Conservation (phyloP, 64 coral and sea anemone genomes). For the Stylophora pistillata region DNA sequence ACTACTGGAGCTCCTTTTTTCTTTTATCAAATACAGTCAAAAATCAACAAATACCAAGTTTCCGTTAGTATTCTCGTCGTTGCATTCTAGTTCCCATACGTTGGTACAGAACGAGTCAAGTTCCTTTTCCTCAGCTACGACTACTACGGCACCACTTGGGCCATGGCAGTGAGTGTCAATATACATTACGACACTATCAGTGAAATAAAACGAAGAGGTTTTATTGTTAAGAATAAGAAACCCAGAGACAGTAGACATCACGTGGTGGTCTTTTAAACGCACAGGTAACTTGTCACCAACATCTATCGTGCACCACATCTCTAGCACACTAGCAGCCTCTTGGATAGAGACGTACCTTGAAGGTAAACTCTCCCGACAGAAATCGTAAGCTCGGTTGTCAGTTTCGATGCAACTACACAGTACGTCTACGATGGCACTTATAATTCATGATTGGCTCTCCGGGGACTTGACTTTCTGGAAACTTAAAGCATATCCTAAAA, state of each 20-base stretch:
- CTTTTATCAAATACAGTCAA: too few species aligned
- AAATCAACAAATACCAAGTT: too few species aligned
- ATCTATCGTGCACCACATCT: constrained; percentile 7
- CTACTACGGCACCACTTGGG: too few species aligned
- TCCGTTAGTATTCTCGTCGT: too few species aligned
- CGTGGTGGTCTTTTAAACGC: constrained; percentile 38
- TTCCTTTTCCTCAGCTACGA: too few species aligned
- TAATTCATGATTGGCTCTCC: neutral
- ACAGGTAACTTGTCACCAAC: constrained; percentile 53
- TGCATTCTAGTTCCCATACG: too few species aligned
- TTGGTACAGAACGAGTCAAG: too few species aligned
- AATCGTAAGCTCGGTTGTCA: constrained; percentile 59
- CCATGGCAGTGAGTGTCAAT: neutral
- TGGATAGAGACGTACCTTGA: constrained; percentile 59
- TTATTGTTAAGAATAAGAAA: constrained; percentile 63
- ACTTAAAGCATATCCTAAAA: constrained; percentile 27
- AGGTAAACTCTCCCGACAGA: constrained; percentile 58
- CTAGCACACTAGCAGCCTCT: constrained; percentile 56
- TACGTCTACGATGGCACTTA: neutral
- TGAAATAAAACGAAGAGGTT: constrained; percentile 43
- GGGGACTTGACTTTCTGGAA: neutral
- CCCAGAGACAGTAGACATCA: constrained; percentile 30
- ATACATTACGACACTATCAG: neutral
- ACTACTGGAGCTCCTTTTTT: too few species aligned
- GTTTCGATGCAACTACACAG: constrained; percentile 62